Evolutionary conservation across 2,113 vertebrate species (phyloP).

Genomic region (Madoqua kirkii): DNA sequence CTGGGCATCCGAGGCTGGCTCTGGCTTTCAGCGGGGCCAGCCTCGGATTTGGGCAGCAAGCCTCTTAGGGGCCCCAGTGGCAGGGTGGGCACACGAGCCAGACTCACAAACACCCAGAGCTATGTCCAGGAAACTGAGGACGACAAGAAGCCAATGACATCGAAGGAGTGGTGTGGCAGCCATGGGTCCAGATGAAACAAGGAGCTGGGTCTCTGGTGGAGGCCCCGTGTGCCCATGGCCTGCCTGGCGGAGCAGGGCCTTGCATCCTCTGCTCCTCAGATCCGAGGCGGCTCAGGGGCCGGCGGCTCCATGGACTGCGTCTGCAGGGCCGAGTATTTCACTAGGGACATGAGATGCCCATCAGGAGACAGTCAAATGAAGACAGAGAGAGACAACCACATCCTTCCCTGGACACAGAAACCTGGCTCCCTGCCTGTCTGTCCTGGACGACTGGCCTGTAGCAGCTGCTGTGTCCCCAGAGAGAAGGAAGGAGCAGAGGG

Average conservation of each 20-base stretch:
- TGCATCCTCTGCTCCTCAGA: slow-evolving; percentile 46
- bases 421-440: rapidly evolving
- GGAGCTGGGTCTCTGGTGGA: slow-evolving; percentile 67
- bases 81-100: neutral
- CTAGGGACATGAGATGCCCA: slow-evolving; percentile 54
- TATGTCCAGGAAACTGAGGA: slow-evolving; percentile 37
- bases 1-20: neutral
- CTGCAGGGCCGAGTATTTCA: slow-evolving; percentile 87
- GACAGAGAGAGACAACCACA: neutral
- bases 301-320: slow-evolving; percentile 83
- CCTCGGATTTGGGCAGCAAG: neutral
- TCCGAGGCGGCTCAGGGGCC: slow-evolving; percentile 67
- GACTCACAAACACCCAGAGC: neutral
- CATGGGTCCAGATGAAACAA: slow-evolving; percentile 64
- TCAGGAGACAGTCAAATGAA: neutral
- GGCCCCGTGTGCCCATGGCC: slow-evolving; percentile 1
- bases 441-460: neutral
- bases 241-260: neutral
- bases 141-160: slow-evolving; percentile 69
- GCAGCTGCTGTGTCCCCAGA: neutral
- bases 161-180: slow-evolving; percentile 46
- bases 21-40: neutral
- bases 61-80: neutral
- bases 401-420: neutral
- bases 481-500: neutral